These are phyloP conservation scores for Metaphire vulgaris DNA, from an alignment of 1,140 invertebrate species.

Conservation along the genomic window DNA sequence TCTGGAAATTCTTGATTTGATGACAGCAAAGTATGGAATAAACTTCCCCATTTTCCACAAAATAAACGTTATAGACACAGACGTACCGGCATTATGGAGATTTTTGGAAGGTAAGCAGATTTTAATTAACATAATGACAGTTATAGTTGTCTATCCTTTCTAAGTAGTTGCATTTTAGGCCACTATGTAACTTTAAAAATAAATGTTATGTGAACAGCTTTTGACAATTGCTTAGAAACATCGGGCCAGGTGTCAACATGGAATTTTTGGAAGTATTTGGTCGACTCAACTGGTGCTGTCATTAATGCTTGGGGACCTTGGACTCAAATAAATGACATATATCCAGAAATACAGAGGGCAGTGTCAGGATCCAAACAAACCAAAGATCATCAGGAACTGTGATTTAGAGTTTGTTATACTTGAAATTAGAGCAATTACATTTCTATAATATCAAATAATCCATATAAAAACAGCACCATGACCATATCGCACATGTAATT, in stretches of 20 bases:
- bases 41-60: conserved; percentile 50
- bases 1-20: conserved; percentile 41
- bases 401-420: too few species aligned
- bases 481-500: too few species aligned
- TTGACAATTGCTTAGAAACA: conserved; percentile 37
- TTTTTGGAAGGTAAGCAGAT: conserved; percentile 32
- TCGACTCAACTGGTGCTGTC: conserved; percentile 52
- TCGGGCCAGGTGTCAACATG: conserved; percentile 48
- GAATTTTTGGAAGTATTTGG: conserved; percentile 59
- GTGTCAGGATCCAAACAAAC: background rate
- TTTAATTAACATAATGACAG: background rate
- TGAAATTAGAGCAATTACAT: too few species aligned
- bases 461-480: too few species aligned
- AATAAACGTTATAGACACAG: conserved; percentile 37
- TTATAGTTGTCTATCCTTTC: background rate
- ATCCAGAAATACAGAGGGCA: background rate
- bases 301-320: conserved; percentile 52
- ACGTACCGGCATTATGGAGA: conserved; percentile 38
- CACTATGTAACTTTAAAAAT: too few species aligned
- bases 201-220: too few species aligned
- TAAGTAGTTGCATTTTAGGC: background rate
- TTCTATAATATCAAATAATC: too few species aligned
- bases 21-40: conserved; percentile 37
- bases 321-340: conserved; percentile 22
- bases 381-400: too few species aligned